phyloP scores from a whole-genome alignment of 2,888 invertebrate genomes.

The Pyrrhosoma nymphula region DNA sequence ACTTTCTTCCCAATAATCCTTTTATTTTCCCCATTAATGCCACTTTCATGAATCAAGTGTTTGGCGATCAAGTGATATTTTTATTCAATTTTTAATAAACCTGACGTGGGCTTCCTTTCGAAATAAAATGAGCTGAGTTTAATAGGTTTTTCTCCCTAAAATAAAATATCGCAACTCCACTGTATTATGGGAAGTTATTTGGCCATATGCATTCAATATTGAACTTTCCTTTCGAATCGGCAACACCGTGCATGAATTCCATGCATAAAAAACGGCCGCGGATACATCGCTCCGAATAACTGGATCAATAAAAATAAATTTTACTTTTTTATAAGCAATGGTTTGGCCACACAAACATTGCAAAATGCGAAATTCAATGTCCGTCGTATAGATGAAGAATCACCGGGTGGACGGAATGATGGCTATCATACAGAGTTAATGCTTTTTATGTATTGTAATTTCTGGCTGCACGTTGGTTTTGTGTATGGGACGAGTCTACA shows the following conservation, averaged over 20 bases:
- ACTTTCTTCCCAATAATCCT: neutral
- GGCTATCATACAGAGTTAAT: neutral
- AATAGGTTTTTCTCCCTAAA: neutral
- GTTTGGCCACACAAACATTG: neutral
- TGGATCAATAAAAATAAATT: neutral
- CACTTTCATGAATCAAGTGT: neutral
- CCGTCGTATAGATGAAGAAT: neutral
- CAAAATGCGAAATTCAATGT: neutral
- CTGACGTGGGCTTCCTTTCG: fast-evolving
- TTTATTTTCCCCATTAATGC: neutral
- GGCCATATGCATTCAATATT: neutral
- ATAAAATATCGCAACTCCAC: neutral
- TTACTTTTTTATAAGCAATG: neutral
- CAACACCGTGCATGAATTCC: neutral
- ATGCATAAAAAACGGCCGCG: neutral
- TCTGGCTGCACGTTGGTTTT: neutral
- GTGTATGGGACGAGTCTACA: no score
- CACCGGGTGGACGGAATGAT: neutral
- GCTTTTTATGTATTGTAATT: neutral
- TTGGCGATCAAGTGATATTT: neutral
- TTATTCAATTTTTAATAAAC: neutral
- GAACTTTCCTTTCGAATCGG: neutral
- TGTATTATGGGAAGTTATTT: neutral
- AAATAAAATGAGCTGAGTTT: neutral
- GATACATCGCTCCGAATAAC: neutral